Evolutionary conservation across 2,888 invertebrate genomes (phyloP).

Genomic region (Lasioglossum zephyrum): DNA sequence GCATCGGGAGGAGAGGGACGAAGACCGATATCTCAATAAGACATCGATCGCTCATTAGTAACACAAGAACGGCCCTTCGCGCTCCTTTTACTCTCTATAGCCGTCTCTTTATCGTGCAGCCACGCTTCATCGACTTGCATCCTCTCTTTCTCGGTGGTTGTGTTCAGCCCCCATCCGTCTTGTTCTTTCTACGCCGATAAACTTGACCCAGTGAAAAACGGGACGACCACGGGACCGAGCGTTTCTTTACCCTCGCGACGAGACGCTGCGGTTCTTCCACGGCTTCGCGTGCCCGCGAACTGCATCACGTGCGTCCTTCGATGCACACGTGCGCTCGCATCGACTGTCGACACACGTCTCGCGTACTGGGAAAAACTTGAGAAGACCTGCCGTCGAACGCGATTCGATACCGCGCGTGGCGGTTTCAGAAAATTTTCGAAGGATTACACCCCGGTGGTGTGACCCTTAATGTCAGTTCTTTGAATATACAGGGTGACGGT

Average conservation of each 20-base stretch:
- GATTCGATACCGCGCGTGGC: too few species aligned
- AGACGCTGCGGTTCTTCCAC: slow-evolving; percentile 8
- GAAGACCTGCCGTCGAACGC: too few species aligned
- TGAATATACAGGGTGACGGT: too few species aligned
- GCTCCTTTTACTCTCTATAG: slow-evolving; percentile 49
- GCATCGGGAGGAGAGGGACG: slow-evolving; percentile 13
- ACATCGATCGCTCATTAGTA: slow-evolving; percentile 77
- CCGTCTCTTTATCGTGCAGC: slow-evolving; percentile 42
- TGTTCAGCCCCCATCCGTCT: slow-evolving; percentile 11
- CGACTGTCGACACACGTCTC: too few species aligned
- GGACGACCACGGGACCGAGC: slow-evolving; percentile 31
- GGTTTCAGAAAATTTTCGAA: too few species aligned
- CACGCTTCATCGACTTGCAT: slow-evolving; percentile 27
- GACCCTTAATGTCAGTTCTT: too few species aligned
- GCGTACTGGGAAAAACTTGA: too few species aligned
- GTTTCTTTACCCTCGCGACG: slow-evolving; percentile 21
- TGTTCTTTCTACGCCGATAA: slow-evolving; percentile 44
- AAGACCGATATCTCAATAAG: slow-evolving; percentile 75
- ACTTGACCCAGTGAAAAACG: slow-evolving; percentile 69
- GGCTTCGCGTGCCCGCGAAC: slow-evolving; percentile 22
- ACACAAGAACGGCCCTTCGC: slow-evolving; percentile 62
- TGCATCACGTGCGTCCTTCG: slow-evolving; percentile 31
- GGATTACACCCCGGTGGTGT: too few species aligned
- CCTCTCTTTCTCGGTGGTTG: neutral
- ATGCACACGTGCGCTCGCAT: neutral